phyloP scores from a whole-genome alignment of 2,888 invertebrate genomes.

The Hemithea aestivaria region DNA sequence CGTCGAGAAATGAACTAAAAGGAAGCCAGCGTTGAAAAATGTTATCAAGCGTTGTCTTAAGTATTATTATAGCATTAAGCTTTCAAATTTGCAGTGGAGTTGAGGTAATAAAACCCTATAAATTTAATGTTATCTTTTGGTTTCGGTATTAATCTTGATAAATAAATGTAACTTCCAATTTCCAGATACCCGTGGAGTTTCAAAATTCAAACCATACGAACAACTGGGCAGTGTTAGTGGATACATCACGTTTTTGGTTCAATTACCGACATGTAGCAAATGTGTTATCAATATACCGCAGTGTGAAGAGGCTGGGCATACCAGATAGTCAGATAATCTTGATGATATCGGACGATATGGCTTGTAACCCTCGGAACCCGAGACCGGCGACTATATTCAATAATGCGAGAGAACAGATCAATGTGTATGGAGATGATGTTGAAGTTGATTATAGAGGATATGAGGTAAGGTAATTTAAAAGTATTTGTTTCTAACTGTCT shows the following conservation, averaged over 20 bases:
- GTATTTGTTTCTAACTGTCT: too few relatives aligned
- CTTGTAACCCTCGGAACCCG: conserved; percentile 98
- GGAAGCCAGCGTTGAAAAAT: too few relatives aligned
- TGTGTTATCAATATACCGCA: conserved; percentile 97
- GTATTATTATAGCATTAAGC: too few relatives aligned
- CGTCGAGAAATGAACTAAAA: too few relatives aligned
- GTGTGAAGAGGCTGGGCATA: conserved; percentile 98
- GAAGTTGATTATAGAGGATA: conserved; percentile 99
- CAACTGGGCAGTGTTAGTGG: conserved; percentile 99
- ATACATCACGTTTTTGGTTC: conserved; percentile 99
- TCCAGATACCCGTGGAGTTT: conserved; percentile 75
- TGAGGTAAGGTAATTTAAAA: conserved; percentile 81
- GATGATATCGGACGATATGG: conserved; percentile 99
- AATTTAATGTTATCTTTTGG: too few relatives aligned
- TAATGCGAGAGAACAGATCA: conserved; percentile 98
- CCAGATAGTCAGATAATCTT: conserved; percentile 99
- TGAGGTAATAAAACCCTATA: too few relatives aligned
- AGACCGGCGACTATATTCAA: conserved; percentile 98
- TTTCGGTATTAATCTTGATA: too few relatives aligned
- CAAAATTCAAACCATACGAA: conserved; percentile 91
- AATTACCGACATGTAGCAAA: conserved; percentile 99
- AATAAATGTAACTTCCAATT: conserved; percentile 17
- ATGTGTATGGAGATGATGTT: conserved; percentile 99
- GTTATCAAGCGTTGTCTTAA: too few relatives aligned
- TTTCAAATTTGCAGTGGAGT: too few relatives aligned